phyloP scores from a whole-genome alignment of 1,140 invertebrate genomes.

The Diuraphis noxia region DNA sequence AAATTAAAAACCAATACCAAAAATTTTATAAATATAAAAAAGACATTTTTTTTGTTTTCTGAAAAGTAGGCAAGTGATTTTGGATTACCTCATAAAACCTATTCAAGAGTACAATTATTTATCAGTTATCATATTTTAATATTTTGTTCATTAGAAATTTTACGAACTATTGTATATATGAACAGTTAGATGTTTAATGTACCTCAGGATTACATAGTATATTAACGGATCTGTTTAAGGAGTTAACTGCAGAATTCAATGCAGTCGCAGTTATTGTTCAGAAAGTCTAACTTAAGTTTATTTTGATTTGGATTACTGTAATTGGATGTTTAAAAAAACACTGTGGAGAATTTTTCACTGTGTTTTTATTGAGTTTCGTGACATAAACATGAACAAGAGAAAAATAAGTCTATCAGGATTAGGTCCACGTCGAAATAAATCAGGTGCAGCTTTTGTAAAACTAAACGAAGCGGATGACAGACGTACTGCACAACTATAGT shows the following conservation, averaged over 20 bases:
- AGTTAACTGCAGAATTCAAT: not conserved
- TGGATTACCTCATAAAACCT: not conserved
- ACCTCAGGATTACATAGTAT: not conserved
- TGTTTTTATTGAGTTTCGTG: conserved; percentile 10
- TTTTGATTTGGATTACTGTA: conserved; percentile 16
- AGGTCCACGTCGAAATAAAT: conserved; percentile 48
- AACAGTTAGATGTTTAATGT: not conserved
- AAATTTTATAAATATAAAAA: too few species aligned
- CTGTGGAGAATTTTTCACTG: not conserved
- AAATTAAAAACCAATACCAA: too few species aligned
- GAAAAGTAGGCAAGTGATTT: not conserved
- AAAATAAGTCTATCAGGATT: conserved; percentile 36
- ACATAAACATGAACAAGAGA: not conserved
- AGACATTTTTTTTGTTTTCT: not conserved
- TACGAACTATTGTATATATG: not conserved
- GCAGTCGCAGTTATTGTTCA: not conserved
- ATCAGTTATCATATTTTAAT: not conserved
- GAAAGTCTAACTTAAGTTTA: not conserved
- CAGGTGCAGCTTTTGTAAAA: conserved; percentile 43
- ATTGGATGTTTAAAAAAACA: conserved; percentile 22
- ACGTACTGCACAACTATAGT: not conserved
- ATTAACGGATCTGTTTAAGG: not conserved
- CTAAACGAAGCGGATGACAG: conserved; percentile 45
- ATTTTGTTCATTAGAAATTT: not conserved
- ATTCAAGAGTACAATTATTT: not conserved